Evolutionary conservation across 2,113 vertebrate genomes (phyloP), one percentile per base, ranked within the genome.

Genomic region (Brachyhypopomus occidentalis): DNA sequence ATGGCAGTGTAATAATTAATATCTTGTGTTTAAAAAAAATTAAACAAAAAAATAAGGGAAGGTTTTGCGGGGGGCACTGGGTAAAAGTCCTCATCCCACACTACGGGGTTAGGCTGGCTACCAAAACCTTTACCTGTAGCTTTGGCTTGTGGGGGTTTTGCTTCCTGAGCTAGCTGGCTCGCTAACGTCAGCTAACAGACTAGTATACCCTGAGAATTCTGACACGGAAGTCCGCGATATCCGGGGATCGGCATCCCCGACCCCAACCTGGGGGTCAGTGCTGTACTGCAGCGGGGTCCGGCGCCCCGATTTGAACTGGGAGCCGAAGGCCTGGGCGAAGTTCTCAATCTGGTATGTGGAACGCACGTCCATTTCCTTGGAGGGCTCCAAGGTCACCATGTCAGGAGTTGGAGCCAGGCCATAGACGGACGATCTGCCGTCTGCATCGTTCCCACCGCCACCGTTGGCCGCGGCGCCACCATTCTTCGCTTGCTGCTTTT

Each of bases 201-300:
- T 97, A 95, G 95, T 95, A 96, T 97, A 99, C 96, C 98, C 98
- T 99, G 98, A 99, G 97, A 98, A 98, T 96, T 99, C 98, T 93
- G 97, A 96, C 92, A 97, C 95, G 83, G 97, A 95, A 96, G 97
- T 98, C 95, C 96, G 95, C 62, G 80, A 74, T 94, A 97, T 95
- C 92, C 96, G 93, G 90, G 96, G 96, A 93, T 98, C 96, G 84
- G 96, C 96, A 93, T 95, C 95, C 90, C 95, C 92, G 87, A 85
- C 91, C 30, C 96, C 91, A 88, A 82, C 93, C 74, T 88, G 95
- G 78, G 96, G 95, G 93, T 96, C 96, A 85, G 89, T 85, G 87
- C 95, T 92, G 86, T 97, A 99, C 90, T 95, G 93, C 91, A 98
- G 95, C 90, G 97, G 96, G 94, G 97, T 97, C 92, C 95, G 95